A percentile compares a stretch with the other conserved stretches of the same genome.
phyloP scores from a whole-genome alignment of 1,140 invertebrate species.

The Sesamia nonagrioides region DNA sequence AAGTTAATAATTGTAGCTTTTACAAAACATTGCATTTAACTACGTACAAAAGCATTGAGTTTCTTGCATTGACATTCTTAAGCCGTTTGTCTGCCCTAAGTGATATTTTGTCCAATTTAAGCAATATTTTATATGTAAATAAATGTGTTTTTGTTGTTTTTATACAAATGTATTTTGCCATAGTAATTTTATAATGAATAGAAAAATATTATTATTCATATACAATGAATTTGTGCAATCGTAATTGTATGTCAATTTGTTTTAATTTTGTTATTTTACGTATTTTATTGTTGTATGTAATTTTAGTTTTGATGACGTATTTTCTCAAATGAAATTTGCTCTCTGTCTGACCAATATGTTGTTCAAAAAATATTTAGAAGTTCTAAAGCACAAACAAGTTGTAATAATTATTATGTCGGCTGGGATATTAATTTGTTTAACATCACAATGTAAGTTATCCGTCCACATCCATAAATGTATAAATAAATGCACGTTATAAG shows the following conservation, averaged over 20 bases:
- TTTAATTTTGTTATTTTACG: background rate
- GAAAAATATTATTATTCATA: constrained; percentile 9
- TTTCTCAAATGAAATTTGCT: constrained; percentile 1
- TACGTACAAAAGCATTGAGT: constrained; percentile 66
- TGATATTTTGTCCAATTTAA: constrained; percentile 45
- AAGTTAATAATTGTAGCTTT: constrained; percentile 60
- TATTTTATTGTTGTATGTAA: constrained; percentile 2
- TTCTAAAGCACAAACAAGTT: background rate
- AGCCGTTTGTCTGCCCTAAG: constrained; percentile 23
- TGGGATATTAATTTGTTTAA: no score
- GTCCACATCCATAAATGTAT: no score
- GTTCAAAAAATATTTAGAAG: background rate
- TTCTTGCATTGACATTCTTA: constrained; percentile 53
- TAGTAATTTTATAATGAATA: constrained; percentile 15
- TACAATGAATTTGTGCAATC: constrained; percentile 33
- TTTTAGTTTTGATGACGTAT: constrained; percentile 6
- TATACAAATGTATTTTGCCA: constrained; percentile 19
- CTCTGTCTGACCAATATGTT: constrained; percentile 7
- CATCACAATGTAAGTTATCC: no score
- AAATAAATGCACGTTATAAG: no score
- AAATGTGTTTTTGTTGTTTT: constrained; percentile 41
- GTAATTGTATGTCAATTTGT: constrained; percentile 8
- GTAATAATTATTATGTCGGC: no score
- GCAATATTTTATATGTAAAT: constrained; percentile 28
- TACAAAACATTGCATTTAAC: constrained; percentile 77